Evolutionary conservation across 92 coral and sea anemone species (phyloP), one percentile per base, ranked within the genome.

Genomic region (Meandrina meandrites): DNA sequence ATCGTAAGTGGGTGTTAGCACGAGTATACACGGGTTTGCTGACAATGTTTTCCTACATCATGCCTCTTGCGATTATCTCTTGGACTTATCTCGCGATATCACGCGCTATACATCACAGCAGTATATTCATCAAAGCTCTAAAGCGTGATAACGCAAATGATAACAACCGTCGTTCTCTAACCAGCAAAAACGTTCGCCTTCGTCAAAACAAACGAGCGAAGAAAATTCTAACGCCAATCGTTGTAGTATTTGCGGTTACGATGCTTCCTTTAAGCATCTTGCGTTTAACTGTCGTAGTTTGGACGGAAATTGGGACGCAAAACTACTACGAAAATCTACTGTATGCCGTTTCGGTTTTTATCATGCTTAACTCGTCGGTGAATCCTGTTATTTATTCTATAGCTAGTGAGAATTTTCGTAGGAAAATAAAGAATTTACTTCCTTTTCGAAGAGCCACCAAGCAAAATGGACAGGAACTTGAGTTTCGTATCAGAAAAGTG

Each of bases 161-260:
- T 9, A 51, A 50, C 16, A 28, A 50, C 17, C 15, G 34, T 57
- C 3, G 58, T 35, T 69, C 66, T 56, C 21, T 27, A 15, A 32
- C 31, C n/a, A 56, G 17, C 7, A 53, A 71, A 35, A 83, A 76
- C 47, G 47, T 51, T 53, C 90, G 90, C 19, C 86, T 87, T 13
- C 60, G 62, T 8, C 90, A 81, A 22, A 87, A 87, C 81, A 81
- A 35, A 21, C 74, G 86, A 15, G 90, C 90, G 22, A 80, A 75
- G 86, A 87, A 81, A 58, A 57, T 87, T 80, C 73, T 87, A 11
- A 80, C 86, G 17, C 90, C 90, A 13, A 60, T 87, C 14, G 87
- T 72, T 5, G 7, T 81, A 53, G 66, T 81, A 18, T 87, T 87
- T 48, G 86, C 86, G 22, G 57, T 87, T 12, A 80, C 90, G 28